Evolutionary conservation across 2,113 vertebrate species (phyloP).

Genomic region (Morone saxatilis): DNA sequence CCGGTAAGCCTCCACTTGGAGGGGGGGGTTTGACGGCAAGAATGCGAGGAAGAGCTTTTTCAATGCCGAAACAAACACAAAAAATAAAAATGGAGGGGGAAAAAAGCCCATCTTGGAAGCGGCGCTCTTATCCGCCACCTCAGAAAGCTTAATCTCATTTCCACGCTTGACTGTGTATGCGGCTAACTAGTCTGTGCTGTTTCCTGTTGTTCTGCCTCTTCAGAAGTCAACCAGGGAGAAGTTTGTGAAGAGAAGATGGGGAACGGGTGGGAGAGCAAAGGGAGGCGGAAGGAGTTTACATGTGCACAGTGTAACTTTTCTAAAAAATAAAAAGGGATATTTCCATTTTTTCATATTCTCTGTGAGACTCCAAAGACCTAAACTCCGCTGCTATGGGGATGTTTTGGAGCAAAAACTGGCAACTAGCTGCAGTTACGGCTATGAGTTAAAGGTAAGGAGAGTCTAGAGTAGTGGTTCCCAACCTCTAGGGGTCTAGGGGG

Average conservation of each 20-base stretch:
- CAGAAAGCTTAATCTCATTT: slow-evolving; percentile 47
- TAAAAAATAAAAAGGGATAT: background rate
- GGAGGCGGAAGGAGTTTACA: background rate
- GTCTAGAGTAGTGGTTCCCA: too few species aligned
- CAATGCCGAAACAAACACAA: slow-evolving; percentile 3
- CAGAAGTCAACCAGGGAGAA: slow-evolving; percentile 2
- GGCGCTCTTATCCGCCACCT: slow-evolving; percentile 13
- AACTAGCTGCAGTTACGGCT: too few species aligned
- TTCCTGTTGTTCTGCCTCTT: slow-evolving; percentile 34
- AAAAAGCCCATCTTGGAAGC: background rate
- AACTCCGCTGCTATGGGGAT: background rate
- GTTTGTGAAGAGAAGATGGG: background rate
- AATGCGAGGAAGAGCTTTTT: background rate
- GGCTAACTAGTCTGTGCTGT: slow-evolving; percentile 3
- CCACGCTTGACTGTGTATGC: slow-evolving; percentile 8
- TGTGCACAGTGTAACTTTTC: background rate
- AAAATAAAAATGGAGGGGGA: background rate
- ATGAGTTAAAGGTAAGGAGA: too few species aligned
- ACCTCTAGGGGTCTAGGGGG: too few species aligned
- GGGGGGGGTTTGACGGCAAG: background rate
- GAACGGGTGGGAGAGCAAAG: background rate
- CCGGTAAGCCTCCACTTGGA: slow-evolving; percentile 1
- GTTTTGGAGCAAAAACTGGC: background rate
- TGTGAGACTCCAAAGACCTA: too few species aligned
- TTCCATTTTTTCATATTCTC: background rate